phyloP scores from a whole-genome alignment of 2,888 invertebrate genomes.

The Willowsia nigromaculata region DNA sequence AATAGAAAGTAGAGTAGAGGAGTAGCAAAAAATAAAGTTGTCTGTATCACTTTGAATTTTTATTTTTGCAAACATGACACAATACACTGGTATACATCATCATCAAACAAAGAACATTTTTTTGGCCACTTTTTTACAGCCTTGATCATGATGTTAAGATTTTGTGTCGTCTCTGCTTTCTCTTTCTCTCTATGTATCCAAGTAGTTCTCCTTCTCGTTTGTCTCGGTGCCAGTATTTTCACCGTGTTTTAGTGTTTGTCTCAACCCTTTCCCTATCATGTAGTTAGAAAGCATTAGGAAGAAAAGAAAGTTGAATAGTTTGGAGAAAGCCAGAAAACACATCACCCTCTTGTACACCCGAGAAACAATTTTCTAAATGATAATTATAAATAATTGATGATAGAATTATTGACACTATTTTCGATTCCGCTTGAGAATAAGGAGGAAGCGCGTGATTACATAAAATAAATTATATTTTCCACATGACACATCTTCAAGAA shows the following conservation, averaged over 20 bases:
- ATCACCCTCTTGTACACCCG: too few species aligned
- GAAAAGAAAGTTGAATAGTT: background rate
- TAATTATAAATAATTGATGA: too few species aligned
- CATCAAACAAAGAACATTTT: background rate
- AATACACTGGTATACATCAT: conserved; percentile 20
- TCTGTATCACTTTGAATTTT: background rate
- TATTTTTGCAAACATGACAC: conserved; percentile 25
- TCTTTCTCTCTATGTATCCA: background rate
- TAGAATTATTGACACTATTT: too few species aligned
- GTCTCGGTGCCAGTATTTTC: background rate
- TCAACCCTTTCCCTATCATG: background rate
- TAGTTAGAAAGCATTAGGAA: background rate
- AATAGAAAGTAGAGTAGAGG: background rate
- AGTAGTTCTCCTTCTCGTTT: background rate
- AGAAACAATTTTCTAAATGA: too few species aligned
- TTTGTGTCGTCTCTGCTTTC: background rate
- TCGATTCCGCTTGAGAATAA: too few species aligned
- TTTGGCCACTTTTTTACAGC: background rate
- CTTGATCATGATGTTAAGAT: conserved; percentile 29
- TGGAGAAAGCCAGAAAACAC: too few species aligned
- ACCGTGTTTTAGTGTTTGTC: background rate
- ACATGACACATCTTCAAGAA: too few species aligned
- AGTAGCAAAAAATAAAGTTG: background rate
- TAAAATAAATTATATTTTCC: too few species aligned
- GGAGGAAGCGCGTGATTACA: too few species aligned